Base-by-base conservation (phyloP, 2,888 invertebrate species). In the Xestia rhomboidea region DNA sequence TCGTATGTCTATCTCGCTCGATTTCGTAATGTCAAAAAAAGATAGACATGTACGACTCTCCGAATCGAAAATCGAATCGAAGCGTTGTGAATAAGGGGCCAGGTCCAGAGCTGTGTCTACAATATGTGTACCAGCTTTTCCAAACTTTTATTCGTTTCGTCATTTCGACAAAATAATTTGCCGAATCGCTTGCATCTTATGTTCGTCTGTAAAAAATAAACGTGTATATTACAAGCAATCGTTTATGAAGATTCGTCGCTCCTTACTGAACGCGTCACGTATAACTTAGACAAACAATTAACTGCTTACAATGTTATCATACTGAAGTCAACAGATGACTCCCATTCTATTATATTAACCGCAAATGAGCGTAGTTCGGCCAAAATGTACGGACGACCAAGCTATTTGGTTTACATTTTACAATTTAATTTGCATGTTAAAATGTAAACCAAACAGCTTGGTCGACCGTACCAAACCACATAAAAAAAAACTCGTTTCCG, bases 271-370 rank as follows among this genome's bases (percentile, higher is more conserved):
- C 21, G 18, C 68, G 82, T 76, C 76, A 75, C 41, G 82, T 70
- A 84, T 81, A 82, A 84, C 68, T 82, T 77, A 86, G 49, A 60
- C 62, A 83, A 84, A 84, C 82, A 88, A 87, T 87, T 82, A 81
- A 82, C 76, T 81, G 68, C 57, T 79, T 68, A 84, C 77, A 80
- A 80, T 81, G 78, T 81, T 84, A 84, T 80, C 77, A 63, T 1
- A 18, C 21, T 71, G 57, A 72, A 76, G 69, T 77, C 60, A 51
- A 62, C 51, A 54, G 66, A 69, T 62, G 54, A 46, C 41, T 72
- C n/a, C 15, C 21, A 34, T 21, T 62, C 27, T 51, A 44, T 15
- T 63, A 51, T 38, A 30, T 38, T 63, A 21, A 24, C 57, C 62
- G 11, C 34, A 46, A n/a, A 38, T 38, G 10, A 10, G 10, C 4